These are phyloP conservation scores for Andrena praecox DNA, from an alignment of 2,888 invertebrate genomes.

Conservation along the genomic window DNA sequence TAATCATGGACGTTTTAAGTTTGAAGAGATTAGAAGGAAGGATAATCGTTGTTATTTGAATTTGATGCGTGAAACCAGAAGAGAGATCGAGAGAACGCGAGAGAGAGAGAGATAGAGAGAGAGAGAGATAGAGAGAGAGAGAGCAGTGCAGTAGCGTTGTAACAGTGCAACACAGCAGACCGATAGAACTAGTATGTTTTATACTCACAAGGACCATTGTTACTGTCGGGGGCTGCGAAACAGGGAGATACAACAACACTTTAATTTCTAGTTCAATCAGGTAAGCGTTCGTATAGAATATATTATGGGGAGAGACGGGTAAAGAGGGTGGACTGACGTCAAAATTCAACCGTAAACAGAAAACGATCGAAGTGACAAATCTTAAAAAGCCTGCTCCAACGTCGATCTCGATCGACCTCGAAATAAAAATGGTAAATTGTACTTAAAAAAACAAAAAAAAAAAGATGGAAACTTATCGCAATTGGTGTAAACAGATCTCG, in stretches of 20 bases:
- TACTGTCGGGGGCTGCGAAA: conserved; percentile 94
- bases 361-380: conserved; percentile 1
- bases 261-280: conserved; percentile 79
- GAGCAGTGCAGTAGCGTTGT: conserved; percentile 72
- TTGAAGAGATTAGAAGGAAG: background rate
- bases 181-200: conserved; percentile 82
- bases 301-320: conserved; percentile 44
- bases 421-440: background rate
- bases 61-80: conserved; percentile 31
- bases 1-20: background rate
- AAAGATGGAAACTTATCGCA: conserved; percentile 11
- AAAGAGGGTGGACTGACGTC: conserved; percentile 12
- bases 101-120: background rate
- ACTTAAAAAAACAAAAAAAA: background rate
- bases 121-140: conserved; percentile 25
- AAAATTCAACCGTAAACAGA: conserved; percentile 8
- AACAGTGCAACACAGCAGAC: conserved; percentile 82
- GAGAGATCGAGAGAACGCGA: background rate
- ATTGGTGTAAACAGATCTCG: conserved; percentile 29
- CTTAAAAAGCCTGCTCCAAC: conserved; percentile 2
- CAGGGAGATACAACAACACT: conserved; percentile 85
- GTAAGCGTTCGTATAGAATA: conserved; percentile 75
- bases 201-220: conserved; percentile 96
- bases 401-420: background rate
- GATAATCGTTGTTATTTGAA: conserved; percentile 21